Evolutionary conservation across 1,140 invertebrate genomes (phyloP), one percentile per base, ranked within the genome.

Genomic region (Plectus sambesii): DNA sequence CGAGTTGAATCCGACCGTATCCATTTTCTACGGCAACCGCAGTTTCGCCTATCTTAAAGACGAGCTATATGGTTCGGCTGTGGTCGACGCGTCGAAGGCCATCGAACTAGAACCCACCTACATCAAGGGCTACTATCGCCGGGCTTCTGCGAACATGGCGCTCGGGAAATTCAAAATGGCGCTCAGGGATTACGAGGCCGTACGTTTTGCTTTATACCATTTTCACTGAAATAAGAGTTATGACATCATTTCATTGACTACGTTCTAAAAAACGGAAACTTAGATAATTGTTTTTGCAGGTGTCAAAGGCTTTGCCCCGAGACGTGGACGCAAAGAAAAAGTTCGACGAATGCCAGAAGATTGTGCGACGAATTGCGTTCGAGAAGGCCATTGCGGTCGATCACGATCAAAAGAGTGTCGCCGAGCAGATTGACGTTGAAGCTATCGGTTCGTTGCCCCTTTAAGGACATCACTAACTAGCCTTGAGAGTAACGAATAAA

Each of bases 111-210:
- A 97, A 73, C 82, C 79, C 56, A 78, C 76, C 30, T 97, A 96
- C 72, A 75, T 92, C 4, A 97, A 97, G 73, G 88, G 85, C 62
- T 98, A 97, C 71, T 81, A 94, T 66, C 60, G 78, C 52, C 76
- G 92, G 69, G 93, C 93, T 0, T 86, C 85, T 0, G 84, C 92
- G 29, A 80, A 93, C 61, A 97, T 98, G 90, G 87, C 89, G 24
- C 72, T 98, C 58, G 89, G 90, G 53, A 96, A 94, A 75, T 96
- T 90, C 69, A 96, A 94, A 75, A 73, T 85, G 69, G 93, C 94
- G 1, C 76, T 97, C 39, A 86, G 82, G 71, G 92, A 98, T 75
- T 96, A 88, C 75, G 87, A 96, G 79, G 82, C 84, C 70, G 89
- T 92, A 73, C 70, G 69, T 69, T 41, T 49, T n/a, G n/a, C n/a